A percentile compares a stretch with the other conserved stretches of the same genome.
Evolutionary conservation across 2,797 vertebrate species (phyloP).

Genomic region (Gallirallus australis): DNA sequence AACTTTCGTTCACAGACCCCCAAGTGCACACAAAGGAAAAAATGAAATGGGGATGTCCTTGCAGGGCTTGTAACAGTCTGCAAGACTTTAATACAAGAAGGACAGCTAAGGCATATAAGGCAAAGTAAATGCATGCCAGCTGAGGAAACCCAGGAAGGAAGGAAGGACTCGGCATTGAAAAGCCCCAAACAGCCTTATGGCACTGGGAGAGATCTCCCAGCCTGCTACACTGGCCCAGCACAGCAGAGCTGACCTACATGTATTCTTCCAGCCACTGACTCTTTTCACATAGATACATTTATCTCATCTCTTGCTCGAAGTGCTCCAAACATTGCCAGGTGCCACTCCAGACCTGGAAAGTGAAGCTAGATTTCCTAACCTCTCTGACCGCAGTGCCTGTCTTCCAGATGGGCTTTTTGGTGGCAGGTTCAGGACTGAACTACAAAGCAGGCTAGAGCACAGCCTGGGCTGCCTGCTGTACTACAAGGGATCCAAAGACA

Average conservation of each 20-base stretch:
- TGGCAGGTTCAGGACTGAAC: not conserved
- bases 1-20: not conserved
- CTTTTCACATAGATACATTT: not conserved
- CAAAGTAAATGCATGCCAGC: not conserved
- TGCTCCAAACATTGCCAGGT: not conserved
- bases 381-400: not conserved
- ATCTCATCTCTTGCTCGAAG: not conserved
- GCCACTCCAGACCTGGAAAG: not conserved
- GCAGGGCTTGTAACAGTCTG: not conserved
- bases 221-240: fast-evolving
- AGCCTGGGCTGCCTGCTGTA: not conserved
- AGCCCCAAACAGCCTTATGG: not conserved
- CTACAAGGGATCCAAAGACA: not conserved
- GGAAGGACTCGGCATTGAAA: not conserved
- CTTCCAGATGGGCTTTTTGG: not conserved
- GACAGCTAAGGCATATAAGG: not conserved
- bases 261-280: not conserved
- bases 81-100: fast-evolving
- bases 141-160: not conserved
- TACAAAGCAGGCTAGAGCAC: not conserved
- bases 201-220: not conserved
- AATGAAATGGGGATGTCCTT: not conserved
- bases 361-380: not conserved
- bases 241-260: not conserved
- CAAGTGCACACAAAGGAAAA: not conserved